Base-by-base conservation (phyloP, 2,113 vertebrate genomes). In the Okapia johnstoni region DNA sequence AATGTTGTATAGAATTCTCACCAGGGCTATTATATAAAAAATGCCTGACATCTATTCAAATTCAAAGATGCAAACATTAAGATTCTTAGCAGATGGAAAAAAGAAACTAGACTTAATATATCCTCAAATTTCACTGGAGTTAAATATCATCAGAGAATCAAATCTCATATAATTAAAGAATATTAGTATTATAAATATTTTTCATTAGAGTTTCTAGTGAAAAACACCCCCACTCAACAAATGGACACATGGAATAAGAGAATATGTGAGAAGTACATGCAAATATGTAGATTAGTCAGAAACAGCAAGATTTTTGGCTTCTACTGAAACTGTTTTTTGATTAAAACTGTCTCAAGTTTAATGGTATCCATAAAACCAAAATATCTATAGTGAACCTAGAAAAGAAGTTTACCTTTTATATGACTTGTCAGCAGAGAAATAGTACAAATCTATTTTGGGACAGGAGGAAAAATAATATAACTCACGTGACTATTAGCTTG, bases 401-500 rank as follows among this genome's bases (percentile, higher is more conserved):
- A 95, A 90, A 90, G 36, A 94, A 90, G 46, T 81, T 97, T 97
- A 96, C 21, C 50, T 97, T 96, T 86, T 86, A 86, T 54, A 93
- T 90, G n/a, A 90, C 52, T 96, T 97, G 23, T 96, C 85, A 97
- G 58, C 16, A 96, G 36, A 95, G 46, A 95, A 95, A 94, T 5
- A 96, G 61, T 73, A 97, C 33, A 96, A 92, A 95, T 90, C 58
- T 96, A 96, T 93, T 96, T 98, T 94, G 90, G 73, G 76, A 90
- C 19, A 96, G 77, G 61, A 97, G 60, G 33, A 89, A 92, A 92
- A 95, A 95, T 89, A 96, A 94, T 46, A 16, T 92, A 92, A 99
- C 99, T 99, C 97, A 99, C 99, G 0, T 99, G 99, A 98, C 99
- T 99, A 98, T 99, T 99, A 97, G 99, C 99, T 98, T 99, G 99